Base-by-base conservation (phyloP, 1,140 invertebrate genomes). In the Drosophila mojavensis region DNA sequence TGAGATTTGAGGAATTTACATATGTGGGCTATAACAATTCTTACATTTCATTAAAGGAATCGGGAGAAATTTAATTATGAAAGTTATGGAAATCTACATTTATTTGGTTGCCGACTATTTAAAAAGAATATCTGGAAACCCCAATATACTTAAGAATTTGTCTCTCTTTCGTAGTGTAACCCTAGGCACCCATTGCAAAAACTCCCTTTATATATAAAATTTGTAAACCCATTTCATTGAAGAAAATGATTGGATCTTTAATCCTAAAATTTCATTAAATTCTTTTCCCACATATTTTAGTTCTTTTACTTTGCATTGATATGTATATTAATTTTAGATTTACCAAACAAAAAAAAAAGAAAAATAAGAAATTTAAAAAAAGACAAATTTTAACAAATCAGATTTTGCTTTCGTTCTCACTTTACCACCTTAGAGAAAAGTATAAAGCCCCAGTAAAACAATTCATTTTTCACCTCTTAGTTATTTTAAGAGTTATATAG, bases 401-500 rank as follows among this genome's bases (percentile, higher is more conserved):
- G n/a, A 41, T 33, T 43, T 15, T 56, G 7, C 53, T 64, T 36
- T 62, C 48, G 13, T 28, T 36, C 4, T 33, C 6, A 13, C 17
- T 24, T 10, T 20, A 33, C 54, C 30, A 39, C 11, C 41, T 61
- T 50, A 10, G 56, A 68, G 60, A 48, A 55, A 39, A 73, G 24
- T 47, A 61, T 55, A 68, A 68, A 60, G 47, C 50, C 70, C 70
- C 56, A 73, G 50, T 61, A 73, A 68, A 59, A 73, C 50, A 67
- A 73, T 61, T 61, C 36, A 54, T 61, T 72, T 45, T 20, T 50
- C 41, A 30, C 36, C 63, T 73, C 70, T 61, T 53, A 15, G 41
- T 73, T 67, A 55, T 68, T 69, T 68, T 60, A 63, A 74, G 59
- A 62, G 65, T 54, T 68, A 58, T 61, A 73, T 73, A 73, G 56